phyloP scores from a whole-genome alignment of 2,888 invertebrate genomes.

The Melitaea athalia region DNA sequence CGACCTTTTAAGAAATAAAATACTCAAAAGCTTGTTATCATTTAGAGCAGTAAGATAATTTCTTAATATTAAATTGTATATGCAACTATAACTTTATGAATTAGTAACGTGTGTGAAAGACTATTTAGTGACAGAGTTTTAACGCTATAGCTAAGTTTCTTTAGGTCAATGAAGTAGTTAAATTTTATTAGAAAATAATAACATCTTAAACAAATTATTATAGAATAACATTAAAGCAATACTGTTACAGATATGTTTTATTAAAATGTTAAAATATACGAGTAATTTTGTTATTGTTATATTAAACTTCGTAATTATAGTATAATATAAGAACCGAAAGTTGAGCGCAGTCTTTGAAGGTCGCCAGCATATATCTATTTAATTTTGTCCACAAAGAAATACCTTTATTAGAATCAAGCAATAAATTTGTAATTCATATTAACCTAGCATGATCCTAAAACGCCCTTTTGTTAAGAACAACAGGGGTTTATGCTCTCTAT shows the following conservation, averaged over 20 bases:
- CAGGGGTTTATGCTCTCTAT: not conserved
- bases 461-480: not conserved
- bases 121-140: not conserved
- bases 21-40: conserved; percentile 2
- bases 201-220: conserved; percentile 3
- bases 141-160: conserved; percentile 8
- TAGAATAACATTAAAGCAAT: conserved; percentile 17
- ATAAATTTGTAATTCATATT: not conserved
- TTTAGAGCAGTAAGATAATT: not conserved
- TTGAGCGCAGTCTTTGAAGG: not conserved
- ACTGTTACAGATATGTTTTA: conserved; percentile 11
- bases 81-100: conserved; percentile 1
- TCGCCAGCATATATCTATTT: not conserved
- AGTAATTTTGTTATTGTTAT: too few species aligned
- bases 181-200: conserved; percentile 28
- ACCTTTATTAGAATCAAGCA: not conserved
- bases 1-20: conserved; percentile 1
- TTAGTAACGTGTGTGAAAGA: not conserved
- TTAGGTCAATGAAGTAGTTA: conserved; percentile 18
- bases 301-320: not conserved
- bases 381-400: not conserved
- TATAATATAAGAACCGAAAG: not conserved
- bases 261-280: conserved; percentile 3
- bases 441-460: not conserved
- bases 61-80: not conserved